phyloP scores from a whole-genome alignment of 1,140 invertebrate species.

The Procambarus clarkii region DNA sequence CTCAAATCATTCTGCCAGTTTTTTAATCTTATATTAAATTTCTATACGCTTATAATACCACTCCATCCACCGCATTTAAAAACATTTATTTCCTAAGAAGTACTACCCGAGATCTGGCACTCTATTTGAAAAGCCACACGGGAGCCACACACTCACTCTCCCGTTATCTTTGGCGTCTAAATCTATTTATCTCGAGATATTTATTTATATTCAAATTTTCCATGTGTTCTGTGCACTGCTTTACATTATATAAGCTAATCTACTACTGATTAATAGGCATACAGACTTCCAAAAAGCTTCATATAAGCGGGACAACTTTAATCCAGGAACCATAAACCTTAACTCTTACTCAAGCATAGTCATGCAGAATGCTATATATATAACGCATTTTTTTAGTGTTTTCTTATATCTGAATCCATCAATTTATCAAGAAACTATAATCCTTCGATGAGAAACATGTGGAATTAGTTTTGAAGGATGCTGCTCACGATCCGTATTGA shows the following conservation, averaged over 20 bases:
- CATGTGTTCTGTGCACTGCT: not conserved
- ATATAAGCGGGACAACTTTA: too few species aligned
- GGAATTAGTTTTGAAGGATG: too few species aligned
- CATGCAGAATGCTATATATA: too few species aligned
- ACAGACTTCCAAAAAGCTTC: not conserved
- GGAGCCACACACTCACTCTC: too few species aligned
- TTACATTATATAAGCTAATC: not conserved
- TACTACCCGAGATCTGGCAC: conserved; percentile 19
- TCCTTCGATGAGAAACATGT: too few species aligned
- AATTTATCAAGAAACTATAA: too few species aligned
- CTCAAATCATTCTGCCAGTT: not conserved
- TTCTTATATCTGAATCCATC: too few species aligned
- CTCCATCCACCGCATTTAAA: not conserved
- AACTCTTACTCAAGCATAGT: too few species aligned
- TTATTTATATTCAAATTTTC: not conserved
- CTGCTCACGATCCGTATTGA: too few species aligned
- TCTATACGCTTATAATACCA: not conserved
- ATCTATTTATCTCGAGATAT: not conserved
- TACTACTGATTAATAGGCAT: not conserved
- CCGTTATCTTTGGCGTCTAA: not conserved
- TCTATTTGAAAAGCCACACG: not conserved
- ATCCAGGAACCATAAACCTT: too few species aligned
- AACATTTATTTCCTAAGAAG: not conserved
- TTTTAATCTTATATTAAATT: not conserved
- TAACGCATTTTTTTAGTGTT: too few species aligned